Conservation (phyloP, 2,888 invertebrate genomes). For the Diadegma fenestrale region DNA sequence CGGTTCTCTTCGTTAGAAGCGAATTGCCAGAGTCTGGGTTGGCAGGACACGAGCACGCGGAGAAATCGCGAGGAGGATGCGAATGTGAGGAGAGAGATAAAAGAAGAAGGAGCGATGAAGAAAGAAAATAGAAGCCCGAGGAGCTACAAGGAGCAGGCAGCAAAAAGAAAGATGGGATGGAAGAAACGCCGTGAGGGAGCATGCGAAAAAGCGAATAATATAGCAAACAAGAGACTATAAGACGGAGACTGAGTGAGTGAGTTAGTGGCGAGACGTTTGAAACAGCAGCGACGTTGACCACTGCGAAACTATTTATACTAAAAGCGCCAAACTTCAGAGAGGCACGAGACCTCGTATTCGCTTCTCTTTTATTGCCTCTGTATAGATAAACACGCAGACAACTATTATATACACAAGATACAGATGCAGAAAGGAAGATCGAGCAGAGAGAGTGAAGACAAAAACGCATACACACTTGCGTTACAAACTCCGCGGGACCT, state of each 20-base stretch:
- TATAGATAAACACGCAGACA: constrained; percentile 30
- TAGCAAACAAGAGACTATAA: constrained; percentile 61
- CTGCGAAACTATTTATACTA: constrained; percentile 24
- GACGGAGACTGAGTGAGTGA: constrained; percentile 56
- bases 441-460: constrained; percentile 28
- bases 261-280: constrained; percentile 57
- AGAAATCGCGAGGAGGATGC: constrained; percentile 14
- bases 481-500: constrained; percentile 41
- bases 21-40: constrained; percentile 57
- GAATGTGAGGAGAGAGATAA: constrained; percentile 40
- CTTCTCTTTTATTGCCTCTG: constrained; percentile 35
- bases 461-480: constrained; percentile 40
- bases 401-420: constrained; percentile 22
- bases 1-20: constrained; percentile 70
- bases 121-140: constrained; percentile 24
- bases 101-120: constrained; percentile 32
- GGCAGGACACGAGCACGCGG: constrained; percentile 46
- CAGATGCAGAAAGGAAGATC: constrained; percentile 10
- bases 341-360: constrained; percentile 56
- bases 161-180: constrained; percentile 52
- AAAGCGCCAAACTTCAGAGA: constrained; percentile 61
- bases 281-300: constrained; percentile 56
- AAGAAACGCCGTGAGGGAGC: constrained; percentile 52
- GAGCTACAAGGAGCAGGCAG: constrained; percentile 46
- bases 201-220: constrained; percentile 62